A percentile compares a stretch with the other conserved stretches of the same genome.
Conservation (phyloP, 2,888 invertebrate genomes). For the Leptarthrus brevirostris region DNA sequence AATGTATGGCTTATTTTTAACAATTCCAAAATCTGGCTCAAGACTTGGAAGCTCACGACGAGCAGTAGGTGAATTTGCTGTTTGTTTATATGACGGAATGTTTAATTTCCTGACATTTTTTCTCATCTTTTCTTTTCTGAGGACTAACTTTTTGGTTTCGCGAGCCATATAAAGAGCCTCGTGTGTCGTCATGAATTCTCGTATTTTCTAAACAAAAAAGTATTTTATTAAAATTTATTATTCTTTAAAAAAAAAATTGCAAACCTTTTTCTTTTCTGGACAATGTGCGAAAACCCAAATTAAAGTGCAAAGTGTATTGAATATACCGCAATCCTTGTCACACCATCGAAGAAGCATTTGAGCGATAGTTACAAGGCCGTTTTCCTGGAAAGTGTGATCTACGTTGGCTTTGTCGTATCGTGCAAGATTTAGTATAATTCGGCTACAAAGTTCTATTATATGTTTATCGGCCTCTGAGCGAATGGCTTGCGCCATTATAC, state of each 20-base stretch:
- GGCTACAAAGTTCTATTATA: constrained; percentile 65
- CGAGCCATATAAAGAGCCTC: constrained; percentile 66
- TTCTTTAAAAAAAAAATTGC: constrained; percentile 21
- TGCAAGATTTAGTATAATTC: constrained; percentile 75
- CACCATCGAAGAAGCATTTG: constrained; percentile 76
- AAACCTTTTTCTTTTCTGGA: constrained; percentile 62
- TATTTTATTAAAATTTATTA: neutral
- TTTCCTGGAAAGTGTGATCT: constrained; percentile 70
- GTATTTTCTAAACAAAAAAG: constrained; percentile 63
- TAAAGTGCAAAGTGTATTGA: constrained; percentile 74
- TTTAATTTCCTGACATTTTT: constrained; percentile 61
- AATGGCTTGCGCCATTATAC: constrained; percentile 67
- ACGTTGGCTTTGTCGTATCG: constrained; percentile 72
- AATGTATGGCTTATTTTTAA: constrained; percentile 63
- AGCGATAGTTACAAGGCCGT: constrained; percentile 72
- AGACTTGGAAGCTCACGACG: constrained; percentile 61
- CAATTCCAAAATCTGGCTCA: constrained; percentile 66
- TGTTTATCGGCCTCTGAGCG: constrained; percentile 67
- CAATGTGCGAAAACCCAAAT: constrained; percentile 73
- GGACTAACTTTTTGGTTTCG: constrained; percentile 65
- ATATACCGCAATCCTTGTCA: constrained; percentile 74
- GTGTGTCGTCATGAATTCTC: constrained; percentile 64
- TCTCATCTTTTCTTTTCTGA: constrained; percentile 67
- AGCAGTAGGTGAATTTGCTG: constrained; percentile 57
- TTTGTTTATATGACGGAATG: constrained; percentile 13